Percentiles rank a stretch among this genome's conserved stretches.
phyloP scores from a whole-genome alignment of 2,113 vertebrate species.

The Verasper variegatus region DNA sequence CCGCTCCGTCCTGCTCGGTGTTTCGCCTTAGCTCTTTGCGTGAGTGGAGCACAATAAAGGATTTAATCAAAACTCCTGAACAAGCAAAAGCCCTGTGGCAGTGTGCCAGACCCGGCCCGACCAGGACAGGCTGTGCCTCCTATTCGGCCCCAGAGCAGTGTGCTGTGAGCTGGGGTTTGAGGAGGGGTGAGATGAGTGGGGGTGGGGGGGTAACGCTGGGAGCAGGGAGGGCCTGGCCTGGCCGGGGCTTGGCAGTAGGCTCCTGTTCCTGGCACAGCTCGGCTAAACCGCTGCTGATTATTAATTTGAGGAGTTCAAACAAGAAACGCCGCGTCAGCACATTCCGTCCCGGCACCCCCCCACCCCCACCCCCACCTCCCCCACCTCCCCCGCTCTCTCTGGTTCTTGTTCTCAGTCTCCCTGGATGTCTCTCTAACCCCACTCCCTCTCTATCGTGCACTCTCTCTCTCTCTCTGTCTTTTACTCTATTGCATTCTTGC shows the following conservation, averaged over 20 bases:
- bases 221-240: conserved; percentile 57
- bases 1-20: conserved; percentile 52
- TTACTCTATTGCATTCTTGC: conserved; percentile 40
- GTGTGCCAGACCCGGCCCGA: conserved; percentile 60
- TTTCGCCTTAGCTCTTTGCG: conserved; percentile 78
- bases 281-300: conserved; percentile 81
- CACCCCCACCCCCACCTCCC: conserved; percentile 11
- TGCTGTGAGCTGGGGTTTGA: conserved; percentile 34
- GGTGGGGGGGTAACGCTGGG: conserved; percentile 30
- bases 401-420: not conserved
- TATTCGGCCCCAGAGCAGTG: conserved; percentile 65
- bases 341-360: conserved; percentile 64
- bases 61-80: conserved; percentile 85
- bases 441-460: not conserved
- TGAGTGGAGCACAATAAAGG: conserved; percentile 84
- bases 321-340: conserved; percentile 81
- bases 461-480: conserved; percentile 33
- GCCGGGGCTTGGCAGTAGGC: conserved; percentile 74
- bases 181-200: not conserved
- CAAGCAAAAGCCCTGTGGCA: conserved; percentile 81
- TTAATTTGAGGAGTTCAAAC: conserved; percentile 84
- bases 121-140: conserved; percentile 59
- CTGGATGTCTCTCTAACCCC: too few relatives aligned
- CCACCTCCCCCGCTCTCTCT: conserved; percentile 14
- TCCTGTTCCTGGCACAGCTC: conserved; percentile 76